Base-by-base conservation (phyloP, 2,113 vertebrate species). In the Caranx melampygus region DNA sequence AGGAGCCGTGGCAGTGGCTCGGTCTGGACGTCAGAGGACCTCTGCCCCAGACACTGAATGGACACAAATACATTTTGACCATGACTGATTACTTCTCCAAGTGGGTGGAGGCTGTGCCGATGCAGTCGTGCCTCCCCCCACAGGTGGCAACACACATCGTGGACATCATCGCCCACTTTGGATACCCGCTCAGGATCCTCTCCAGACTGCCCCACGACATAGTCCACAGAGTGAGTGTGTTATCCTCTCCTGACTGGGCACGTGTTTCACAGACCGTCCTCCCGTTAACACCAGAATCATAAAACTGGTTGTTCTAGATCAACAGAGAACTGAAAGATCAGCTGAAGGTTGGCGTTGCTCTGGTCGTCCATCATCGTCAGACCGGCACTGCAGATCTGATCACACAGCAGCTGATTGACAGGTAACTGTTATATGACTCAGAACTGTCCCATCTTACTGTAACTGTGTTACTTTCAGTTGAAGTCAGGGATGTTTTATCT, bases 41-140 rank as follows among this genome's bases (percentile, higher is more conserved):
- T 1, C 74, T 94, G 42, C 91, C 89, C 1, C 52, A 66, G 21
- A 94, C 92, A 0, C 59, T 37, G 11, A 92, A 84, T 3, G 88
- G 83, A n/a, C 83, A 92, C 87, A 87, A 74, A 45, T 93, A 93
- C 82, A 44, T 94, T 18, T 31, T 94, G 33, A 90, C 89, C 0
- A 34, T 94, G 34, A 89, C 83, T 0, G 94, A 94, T 78, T 92
- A 79, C 33, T 91, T 62, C 88, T 93, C 94, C 21, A 91, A 92
- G 73, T 94, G 94, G 94, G 89, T 94, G 60, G 94, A 94, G 47
- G 92, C 93, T 1, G 76, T 89, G 13, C 91, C 94, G 0, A 83
- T 93, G 77, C 73, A 86, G 73, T 73, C 80, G 1, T 91, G 87
- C 44, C 89, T 89, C 58, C 89, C 92, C 1, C 16, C 64, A 2